phyloP scores from a whole-genome alignment of 2,113 vertebrate genomes.

The Tachysurus fulvidraco region DNA sequence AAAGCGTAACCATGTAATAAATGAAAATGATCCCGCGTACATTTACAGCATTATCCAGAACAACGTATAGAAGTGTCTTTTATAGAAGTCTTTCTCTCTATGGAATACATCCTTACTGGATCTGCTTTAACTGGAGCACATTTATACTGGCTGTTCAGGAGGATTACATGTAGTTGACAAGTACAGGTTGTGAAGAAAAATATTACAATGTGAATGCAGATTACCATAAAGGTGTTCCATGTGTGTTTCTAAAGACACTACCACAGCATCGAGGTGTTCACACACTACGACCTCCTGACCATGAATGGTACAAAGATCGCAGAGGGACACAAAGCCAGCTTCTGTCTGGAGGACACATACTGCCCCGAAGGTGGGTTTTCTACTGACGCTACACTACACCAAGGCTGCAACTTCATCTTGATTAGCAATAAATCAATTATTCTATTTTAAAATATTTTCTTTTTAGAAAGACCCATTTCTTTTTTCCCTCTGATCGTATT shows the following conservation, averaged over 20 bases:
- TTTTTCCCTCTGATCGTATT: not conserved
- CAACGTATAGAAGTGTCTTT: no score
- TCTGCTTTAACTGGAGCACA: no score
- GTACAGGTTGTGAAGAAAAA: not conserved
- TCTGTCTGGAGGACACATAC: conserved; percentile 95
- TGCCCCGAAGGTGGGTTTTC: conserved; percentile 78
- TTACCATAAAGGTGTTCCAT: not conserved
- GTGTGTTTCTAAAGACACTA: conserved; percentile 80
- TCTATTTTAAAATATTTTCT: not conserved
- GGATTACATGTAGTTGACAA: not conserved
- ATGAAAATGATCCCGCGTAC: no score
- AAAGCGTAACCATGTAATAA: no score
- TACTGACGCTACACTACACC: not conserved
- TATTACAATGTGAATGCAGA: not conserved
- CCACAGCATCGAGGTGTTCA: conserved; percentile 98
- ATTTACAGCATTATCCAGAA: no score
- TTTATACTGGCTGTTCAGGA: no score
- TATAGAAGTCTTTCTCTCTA: no score
- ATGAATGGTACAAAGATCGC: conserved; percentile 93
- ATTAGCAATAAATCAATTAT: not conserved
- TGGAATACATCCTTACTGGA: no score
- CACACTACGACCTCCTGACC: conserved; percentile 93
- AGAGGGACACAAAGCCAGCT: conserved; percentile 97
- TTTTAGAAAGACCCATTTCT: not conserved
- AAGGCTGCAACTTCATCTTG: not conserved